Evolutionary conservation across 2,888 invertebrate genomes (phyloP).

Genomic region (Tribolium freemani): DNA sequence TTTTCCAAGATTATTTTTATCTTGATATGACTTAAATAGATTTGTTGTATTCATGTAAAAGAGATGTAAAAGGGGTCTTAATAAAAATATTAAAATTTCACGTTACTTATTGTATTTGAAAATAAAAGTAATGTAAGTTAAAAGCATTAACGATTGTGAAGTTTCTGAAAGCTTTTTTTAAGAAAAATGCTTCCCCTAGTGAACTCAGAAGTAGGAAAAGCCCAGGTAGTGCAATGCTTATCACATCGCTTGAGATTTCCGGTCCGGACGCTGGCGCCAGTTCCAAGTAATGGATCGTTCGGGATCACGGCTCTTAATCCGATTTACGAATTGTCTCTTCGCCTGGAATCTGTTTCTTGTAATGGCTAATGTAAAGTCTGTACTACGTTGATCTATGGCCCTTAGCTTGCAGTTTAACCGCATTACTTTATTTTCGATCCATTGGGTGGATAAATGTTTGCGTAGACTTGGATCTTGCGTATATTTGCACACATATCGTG

Average conservation of each 20-base stretch:
- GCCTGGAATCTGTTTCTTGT: slow-evolving; percentile 59
- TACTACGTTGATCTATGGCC: slow-evolving; percentile 54
- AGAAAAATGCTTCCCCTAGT: slow-evolving; percentile 35
- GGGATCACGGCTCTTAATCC: slow-evolving; percentile 64
- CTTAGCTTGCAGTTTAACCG: slow-evolving; percentile 52
- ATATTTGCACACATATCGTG: background rate
- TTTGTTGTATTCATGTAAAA: background rate
- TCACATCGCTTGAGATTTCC: slow-evolving; percentile 62
- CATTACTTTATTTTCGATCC: slow-evolving; percentile 32
- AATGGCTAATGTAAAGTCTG: slow-evolving; percentile 59
- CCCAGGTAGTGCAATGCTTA: slow-evolving; percentile 47
- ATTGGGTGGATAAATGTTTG: background rate
- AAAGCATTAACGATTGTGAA: slow-evolving; percentile 39
- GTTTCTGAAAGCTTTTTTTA: slow-evolving; percentile 30
- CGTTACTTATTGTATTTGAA: background rate
- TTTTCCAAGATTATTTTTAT: background rate
- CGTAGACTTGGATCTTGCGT: background rate
- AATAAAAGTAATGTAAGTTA: slow-evolving; percentile 30
- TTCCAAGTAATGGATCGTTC: slow-evolving; percentile 63
- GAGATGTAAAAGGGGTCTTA: background rate
- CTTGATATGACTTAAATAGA: background rate
- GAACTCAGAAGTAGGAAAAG: slow-evolving; percentile 34
- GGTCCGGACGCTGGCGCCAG: slow-evolving; percentile 65
- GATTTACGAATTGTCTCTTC: slow-evolving; percentile 60
- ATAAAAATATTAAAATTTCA: background rate